phyloP scores from a whole-genome alignment of 2,113 vertebrate genomes.

The Dasyurus viverrinus region DNA sequence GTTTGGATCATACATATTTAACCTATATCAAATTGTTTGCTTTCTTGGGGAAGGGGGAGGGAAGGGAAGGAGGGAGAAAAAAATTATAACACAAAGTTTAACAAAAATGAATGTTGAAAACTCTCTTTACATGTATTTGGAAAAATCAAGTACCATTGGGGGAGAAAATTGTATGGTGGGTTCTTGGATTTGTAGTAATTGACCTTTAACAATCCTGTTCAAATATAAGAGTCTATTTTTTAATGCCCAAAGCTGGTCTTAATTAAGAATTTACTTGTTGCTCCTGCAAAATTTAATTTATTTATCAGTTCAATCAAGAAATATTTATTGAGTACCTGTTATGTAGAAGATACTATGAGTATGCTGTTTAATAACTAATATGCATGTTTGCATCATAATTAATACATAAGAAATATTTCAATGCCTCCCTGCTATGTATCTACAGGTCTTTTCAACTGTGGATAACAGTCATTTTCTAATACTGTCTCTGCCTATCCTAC shows the following conservation, averaged over 20 bases:
- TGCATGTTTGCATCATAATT: constrained; percentile 5
- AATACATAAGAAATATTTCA: background rate
- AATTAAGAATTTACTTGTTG: constrained; percentile 46
- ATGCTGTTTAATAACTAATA: constrained; percentile 35
- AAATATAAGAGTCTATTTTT: background rate
- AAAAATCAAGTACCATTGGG: too few relatives aligned
- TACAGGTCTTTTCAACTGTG: background rate
- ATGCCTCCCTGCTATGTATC: background rate
- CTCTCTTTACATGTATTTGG: too few relatives aligned
- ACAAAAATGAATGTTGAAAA: too few relatives aligned
- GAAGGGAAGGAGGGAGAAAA: too few relatives aligned
- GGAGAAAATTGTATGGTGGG: background rate
- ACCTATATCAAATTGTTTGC: too few relatives aligned
- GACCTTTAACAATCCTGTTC: background rate
- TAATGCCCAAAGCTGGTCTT: constrained; percentile 24
- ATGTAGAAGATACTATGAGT: background rate
- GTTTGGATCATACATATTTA: too few relatives aligned
- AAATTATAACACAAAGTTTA: too few relatives aligned
- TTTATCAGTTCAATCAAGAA: constrained; percentile 22
- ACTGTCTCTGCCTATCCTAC: background rate
- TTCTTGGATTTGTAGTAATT: background rate
- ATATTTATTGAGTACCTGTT: background rate
- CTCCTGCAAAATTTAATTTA: constrained; percentile 32
- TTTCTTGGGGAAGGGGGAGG: too few relatives aligned
- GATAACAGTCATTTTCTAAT: background rate